Percentiles rank a stretch among this genome's conserved stretches.
Evolutionary conservation across 2,888 invertebrate species (phyloP).

Genomic region (Autographa gamma): DNA sequence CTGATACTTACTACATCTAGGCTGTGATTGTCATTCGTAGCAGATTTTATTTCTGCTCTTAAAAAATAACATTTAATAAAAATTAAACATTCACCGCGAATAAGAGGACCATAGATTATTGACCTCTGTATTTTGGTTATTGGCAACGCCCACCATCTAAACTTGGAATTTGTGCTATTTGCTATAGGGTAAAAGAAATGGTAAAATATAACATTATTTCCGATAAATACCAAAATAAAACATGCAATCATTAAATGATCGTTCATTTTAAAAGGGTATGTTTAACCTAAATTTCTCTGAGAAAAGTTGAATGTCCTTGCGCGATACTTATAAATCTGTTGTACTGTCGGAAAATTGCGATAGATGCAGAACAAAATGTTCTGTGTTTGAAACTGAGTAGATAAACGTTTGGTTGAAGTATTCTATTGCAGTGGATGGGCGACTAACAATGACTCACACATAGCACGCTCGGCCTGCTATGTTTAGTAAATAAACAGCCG

Average conservation of each 20-base stretch:
- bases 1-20: too few relatives aligned
- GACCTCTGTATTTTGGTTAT: constrained; percentile 32
- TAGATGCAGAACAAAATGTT: not conserved
- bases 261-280: constrained; percentile 1
- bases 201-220: not conserved
- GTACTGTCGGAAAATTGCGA: not conserved
- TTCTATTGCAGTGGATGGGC: constrained; percentile 25
- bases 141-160: constrained; percentile 30
- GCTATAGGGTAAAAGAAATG: constrained; percentile 10
- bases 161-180: constrained; percentile 23
- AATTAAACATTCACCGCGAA: too few relatives aligned
- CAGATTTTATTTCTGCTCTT: too few relatives aligned
- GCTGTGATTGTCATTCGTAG: too few relatives aligned
- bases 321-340: not conserved
- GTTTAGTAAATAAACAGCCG: constrained; percentile 51
- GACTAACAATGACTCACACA: constrained; percentile 45
- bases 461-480: constrained; percentile 25
- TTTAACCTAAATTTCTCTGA: constrained; percentile 10
- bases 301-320: constrained; percentile 17
- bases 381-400: not conserved
- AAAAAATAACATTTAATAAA: too few relatives aligned
- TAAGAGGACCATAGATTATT: constrained; percentile 1
- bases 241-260: not conserved
- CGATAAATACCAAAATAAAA: not conserved
- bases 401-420: constrained; percentile 12